Base-by-base conservation (phyloP, 2,888 invertebrate species). In the Drosophila infuscata region DNA sequence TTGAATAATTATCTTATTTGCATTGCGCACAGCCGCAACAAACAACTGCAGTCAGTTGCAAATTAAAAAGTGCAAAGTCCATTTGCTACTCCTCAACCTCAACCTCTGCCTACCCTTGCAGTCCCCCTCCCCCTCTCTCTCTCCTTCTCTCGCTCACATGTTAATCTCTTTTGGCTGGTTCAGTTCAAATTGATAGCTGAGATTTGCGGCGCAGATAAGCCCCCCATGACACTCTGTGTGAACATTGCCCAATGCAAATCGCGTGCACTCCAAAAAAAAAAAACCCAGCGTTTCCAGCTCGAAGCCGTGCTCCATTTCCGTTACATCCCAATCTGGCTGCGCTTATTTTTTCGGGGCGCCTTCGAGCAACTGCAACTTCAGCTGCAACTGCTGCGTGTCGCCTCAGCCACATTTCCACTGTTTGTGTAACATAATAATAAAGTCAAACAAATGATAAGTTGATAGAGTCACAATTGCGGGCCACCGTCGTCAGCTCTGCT, bases 1-100 rank as follows among this genome's bases (percentile, higher is more conserved):
- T 91, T 91, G 91, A 91, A 91, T 92, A 91, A 92, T 91, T 91
- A 91, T 91, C 91, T 91, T 90, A 90, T 91, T 90, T 91, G 91
- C 91, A 89, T 89, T 83, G 89, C 89, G 89, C 89, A 82, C 35
- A 36, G 69, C 73, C 65, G 65, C 83, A 71, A 66, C 70, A 73
- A 74, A 62, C 78, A 84, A 81, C 83, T 81, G 87, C 84, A 84
- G 80, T 77, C 78, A 74, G 76, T 73, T 80, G 86, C 81, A 86
- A 89, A 86, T 86, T 89, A 90, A 87, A 87, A 81, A 88, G 90
- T 87, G 70, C 87, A 87, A 90, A 90, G 86, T 88, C 87, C 87
- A 76, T 49, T 60, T 15, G 38, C 29, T 41, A 6, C 57, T 30
- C 30, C 36, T n/a, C 17, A 0, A 5, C 38, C 0, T 11, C 29